A percentile compares a stretch with the other conserved stretches of the same genome.
phyloP scores from a whole-genome alignment of 2,888 invertebrate species.

The Parapristionchus giblindavisi region DNA sequence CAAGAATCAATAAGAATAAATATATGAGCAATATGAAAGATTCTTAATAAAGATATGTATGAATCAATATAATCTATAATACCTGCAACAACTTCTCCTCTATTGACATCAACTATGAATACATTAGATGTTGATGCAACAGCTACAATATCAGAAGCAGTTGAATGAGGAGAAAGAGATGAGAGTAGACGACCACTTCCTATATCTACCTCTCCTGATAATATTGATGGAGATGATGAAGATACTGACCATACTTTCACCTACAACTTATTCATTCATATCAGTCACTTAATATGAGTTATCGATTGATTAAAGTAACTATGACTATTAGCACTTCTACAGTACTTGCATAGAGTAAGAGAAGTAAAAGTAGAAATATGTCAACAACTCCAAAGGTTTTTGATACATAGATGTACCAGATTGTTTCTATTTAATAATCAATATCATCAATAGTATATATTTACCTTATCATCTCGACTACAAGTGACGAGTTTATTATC shows the following conservation, averaged over 20 bases:
- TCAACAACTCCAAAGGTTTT: too few relatives aligned
- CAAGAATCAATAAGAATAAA: too few relatives aligned
- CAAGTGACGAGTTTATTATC: conserved; percentile 90
- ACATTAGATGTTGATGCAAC: conserved; percentile 84
- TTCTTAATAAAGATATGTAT: too few relatives aligned
- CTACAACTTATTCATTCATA: background rate
- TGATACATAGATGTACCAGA: too few relatives aligned
- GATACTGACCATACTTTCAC: conserved; percentile 76
- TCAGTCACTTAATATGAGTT: background rate
- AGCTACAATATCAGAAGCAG: conserved; percentile 87
- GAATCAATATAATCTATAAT: too few relatives aligned
- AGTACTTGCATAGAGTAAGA: too few relatives aligned
- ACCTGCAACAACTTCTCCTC: conserved; percentile 78
- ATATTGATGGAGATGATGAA: conserved; percentile 84
- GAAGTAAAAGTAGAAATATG: too few relatives aligned
- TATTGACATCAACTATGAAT: conserved; percentile 85
- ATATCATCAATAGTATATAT: too few relatives aligned
- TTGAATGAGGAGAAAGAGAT: conserved; percentile 78
- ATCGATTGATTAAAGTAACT: too few relatives aligned
- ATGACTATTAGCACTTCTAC: too few relatives aligned
- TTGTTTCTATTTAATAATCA: too few relatives aligned
- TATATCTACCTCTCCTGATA: conserved; percentile 72
- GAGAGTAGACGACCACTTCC: conserved; percentile 36
- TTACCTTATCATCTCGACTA: conserved; percentile 72
- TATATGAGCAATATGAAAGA: too few relatives aligned